Conservation (phyloP, 2,888 invertebrate genomes). For the Xylota segnis region DNA sequence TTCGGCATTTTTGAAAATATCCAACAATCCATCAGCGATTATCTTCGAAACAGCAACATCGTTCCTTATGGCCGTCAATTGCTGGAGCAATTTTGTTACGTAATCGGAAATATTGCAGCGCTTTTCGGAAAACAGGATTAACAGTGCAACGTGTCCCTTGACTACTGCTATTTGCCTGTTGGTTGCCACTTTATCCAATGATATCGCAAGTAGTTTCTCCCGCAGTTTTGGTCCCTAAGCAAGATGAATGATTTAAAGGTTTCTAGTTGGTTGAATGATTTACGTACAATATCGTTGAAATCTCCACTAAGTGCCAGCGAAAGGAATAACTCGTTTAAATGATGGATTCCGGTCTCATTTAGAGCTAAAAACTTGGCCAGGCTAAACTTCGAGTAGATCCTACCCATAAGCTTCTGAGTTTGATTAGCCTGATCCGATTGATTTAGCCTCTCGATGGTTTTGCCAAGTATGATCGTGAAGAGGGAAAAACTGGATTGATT, state of each 20-base stretch:
- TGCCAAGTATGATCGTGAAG: slow-evolving; percentile 85
- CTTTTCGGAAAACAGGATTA: slow-evolving; percentile 83
- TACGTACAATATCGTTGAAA: slow-evolving; percentile 78
- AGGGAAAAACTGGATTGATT: slow-evolving; percentile 85
- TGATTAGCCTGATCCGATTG: slow-evolving; percentile 77
- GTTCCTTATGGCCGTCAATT: slow-evolving; percentile 80
- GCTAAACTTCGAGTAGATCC: slow-evolving; percentile 87
- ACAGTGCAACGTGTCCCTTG: slow-evolving; percentile 83
- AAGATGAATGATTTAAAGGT: not conserved
- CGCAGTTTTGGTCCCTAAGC: slow-evolving; percentile 82
- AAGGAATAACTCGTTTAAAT: slow-evolving; percentile 85
- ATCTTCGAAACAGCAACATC: slow-evolving; percentile 81
- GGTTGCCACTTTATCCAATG: slow-evolving; percentile 82
- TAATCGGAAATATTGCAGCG: slow-evolving; percentile 82
- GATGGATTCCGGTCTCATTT: slow-evolving; percentile 86
- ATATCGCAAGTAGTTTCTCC: slow-evolving; percentile 82
- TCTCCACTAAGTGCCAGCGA: slow-evolving; percentile 81
- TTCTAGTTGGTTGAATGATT: not conserved
- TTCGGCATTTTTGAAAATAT: slow-evolving; percentile 80
- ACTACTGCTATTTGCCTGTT: slow-evolving; percentile 81
- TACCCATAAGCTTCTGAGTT: slow-evolving; percentile 85
- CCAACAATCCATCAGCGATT: slow-evolving; percentile 80
- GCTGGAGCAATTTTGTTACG: slow-evolving; percentile 81
- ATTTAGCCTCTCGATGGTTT: slow-evolving; percentile 78
- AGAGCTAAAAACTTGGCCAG: slow-evolving; percentile 86